A percentile compares a stretch with the other conserved stretches of the same genome.
Conservation (phyloP, 2,113 vertebrate species). For the Syrrhaptes paradoxus region DNA sequence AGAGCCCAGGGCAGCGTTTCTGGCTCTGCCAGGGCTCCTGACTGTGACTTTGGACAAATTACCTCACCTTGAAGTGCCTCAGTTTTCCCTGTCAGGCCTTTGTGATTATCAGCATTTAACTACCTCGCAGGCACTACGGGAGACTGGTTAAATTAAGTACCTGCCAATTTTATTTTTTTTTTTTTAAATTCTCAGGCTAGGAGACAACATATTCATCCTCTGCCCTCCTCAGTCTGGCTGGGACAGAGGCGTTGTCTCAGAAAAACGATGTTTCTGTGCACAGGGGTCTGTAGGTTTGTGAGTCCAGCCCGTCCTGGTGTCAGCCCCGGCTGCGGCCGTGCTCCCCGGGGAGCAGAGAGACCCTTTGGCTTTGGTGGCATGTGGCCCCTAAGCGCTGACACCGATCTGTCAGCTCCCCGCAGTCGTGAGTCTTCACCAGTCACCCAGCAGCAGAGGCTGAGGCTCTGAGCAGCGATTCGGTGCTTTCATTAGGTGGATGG, state of each 20-base stretch:
- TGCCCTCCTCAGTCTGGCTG: background rate
- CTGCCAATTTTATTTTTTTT: background rate
- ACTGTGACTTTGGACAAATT: background rate
- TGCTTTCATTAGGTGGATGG: background rate
- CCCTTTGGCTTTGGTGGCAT: background rate
- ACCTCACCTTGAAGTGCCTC: constrained; percentile 42
- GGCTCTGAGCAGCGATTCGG: background rate
- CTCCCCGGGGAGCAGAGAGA: background rate
- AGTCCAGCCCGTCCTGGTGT: background rate
- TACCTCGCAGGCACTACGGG: background rate
- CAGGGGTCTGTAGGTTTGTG: accelerated
- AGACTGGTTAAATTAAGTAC: background rate
- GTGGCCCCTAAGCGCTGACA: background rate
- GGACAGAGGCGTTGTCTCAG: accelerated
- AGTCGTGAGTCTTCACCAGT: background rate
- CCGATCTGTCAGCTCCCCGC: background rate
- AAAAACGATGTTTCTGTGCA: background rate
- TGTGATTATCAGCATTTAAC: background rate
- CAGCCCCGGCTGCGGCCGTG: background rate
- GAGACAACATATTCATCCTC: background rate
- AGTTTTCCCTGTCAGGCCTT: background rate
- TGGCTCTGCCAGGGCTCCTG: background rate
- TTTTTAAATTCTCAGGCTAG: constrained; percentile 13
- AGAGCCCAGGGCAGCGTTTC: background rate
- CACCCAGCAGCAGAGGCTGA: background rate